Evolutionary conservation across 2,113 vertebrate genomes (phyloP).

Genomic region (Labeo catla): DNA sequence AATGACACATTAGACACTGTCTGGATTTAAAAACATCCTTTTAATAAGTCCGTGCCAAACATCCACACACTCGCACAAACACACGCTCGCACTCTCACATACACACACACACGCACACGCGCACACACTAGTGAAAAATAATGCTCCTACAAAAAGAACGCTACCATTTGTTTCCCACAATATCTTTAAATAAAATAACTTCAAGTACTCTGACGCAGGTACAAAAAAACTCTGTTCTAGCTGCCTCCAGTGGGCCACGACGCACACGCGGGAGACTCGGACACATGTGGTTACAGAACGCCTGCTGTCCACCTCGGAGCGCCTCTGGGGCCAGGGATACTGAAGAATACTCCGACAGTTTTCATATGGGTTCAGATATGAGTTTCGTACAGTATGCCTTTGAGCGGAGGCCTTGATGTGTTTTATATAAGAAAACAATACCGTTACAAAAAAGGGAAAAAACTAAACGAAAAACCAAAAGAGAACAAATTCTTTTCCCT

Average conservation of each 20-base stretch:
- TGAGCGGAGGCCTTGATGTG: conserved; percentile 86
- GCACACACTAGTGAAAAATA: conserved; percentile 98
- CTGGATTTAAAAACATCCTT: conserved; percentile 97
- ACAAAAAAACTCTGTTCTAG: conserved; percentile 94
- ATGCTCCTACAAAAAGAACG: conserved; percentile 99
- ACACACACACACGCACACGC: conserved; percentile 23
- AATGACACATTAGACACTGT: conserved; percentile 57
- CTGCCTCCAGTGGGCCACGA: conserved; percentile 95
- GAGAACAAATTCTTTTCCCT: conserved; percentile 91
- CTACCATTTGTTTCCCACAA: conserved; percentile 97
- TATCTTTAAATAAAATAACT: conserved; percentile 99
- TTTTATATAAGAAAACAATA: conserved; percentile 89
- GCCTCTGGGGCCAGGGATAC: conserved; percentile 76
- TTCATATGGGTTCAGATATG: conserved; percentile 85
- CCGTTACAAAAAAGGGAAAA: conserved; percentile 79
- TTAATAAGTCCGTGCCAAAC: conserved; percentile 99
- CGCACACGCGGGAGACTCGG: conserved; percentile 87
- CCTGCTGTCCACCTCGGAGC: conserved; percentile 87
- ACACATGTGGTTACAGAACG: conserved; percentile 75
- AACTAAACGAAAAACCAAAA: conserved; percentile 47
- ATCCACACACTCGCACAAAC: conserved; percentile 56
- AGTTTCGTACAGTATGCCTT: conserved; percentile 81
- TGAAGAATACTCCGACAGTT: conserved; percentile 74
- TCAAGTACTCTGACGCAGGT: conserved; percentile 99
- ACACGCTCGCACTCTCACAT: conserved; percentile 88